These are phyloP conservation scores for Ophion costatus DNA, from an alignment of 2,888 invertebrate species.

Conservation along the genomic window DNA sequence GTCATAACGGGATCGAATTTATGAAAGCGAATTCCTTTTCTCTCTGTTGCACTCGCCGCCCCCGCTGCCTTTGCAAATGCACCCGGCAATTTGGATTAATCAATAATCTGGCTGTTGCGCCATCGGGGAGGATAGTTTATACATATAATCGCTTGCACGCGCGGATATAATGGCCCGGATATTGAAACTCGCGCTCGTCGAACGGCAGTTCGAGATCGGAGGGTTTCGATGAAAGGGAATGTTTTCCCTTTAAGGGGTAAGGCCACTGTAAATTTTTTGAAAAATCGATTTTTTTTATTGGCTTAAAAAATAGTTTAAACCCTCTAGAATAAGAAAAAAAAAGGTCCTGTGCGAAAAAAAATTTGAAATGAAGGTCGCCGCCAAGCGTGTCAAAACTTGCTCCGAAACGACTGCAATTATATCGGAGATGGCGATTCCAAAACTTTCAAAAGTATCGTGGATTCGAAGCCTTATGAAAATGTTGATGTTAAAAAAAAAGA, in stretches of 20 bases:
- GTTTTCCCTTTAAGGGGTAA: conserved; percentile 30
- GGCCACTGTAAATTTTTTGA: no score
- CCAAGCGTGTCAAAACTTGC: no score
- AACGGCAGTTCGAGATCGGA: conserved; percentile 11
- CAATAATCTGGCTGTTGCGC: conserved; percentile 41
- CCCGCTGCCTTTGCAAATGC: conserved; percentile 15
- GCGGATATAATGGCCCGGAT: conserved; percentile 57
- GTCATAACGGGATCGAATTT: conserved; percentile 1
- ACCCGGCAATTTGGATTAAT: conserved; percentile 48
- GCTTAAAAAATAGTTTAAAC: no score
- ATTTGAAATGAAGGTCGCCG: no score
- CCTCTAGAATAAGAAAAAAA: no score
- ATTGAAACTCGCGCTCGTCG: conserved; percentile 56
- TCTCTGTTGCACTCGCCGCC: neutral
- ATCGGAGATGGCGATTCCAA: no score
- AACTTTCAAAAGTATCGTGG: no score
- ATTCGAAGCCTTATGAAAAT: no score
- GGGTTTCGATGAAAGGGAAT: conserved; percentile 42
- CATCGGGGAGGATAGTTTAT: neutral
- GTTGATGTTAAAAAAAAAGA: no score
- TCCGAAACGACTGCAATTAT: no score
- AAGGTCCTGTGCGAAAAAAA: no score
- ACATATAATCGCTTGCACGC: conserved; percentile 32
- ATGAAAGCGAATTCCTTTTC: neutral
- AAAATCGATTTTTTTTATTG: no score